Conservation (phyloP, 2,113 vertebrate species). For the Halichoerus grypus region DNA sequence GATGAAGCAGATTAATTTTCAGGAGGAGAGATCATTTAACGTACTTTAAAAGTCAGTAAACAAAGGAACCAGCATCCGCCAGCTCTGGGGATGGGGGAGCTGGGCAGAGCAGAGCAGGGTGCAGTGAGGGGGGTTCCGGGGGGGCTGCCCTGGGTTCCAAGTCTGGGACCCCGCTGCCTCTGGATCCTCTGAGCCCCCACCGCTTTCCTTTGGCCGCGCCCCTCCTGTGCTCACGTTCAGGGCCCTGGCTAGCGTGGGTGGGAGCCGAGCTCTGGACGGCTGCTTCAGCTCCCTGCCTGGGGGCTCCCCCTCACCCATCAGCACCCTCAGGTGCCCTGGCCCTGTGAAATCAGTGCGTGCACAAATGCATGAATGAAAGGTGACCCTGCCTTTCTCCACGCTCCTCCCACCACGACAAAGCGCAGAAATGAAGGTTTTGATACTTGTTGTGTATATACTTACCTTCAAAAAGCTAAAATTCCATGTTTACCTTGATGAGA, state of each 20-base stretch:
- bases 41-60: not conserved
- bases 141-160: not conserved
- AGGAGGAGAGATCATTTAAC: not conserved
- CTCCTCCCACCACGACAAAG: not conserved
- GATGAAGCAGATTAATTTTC: not conserved
- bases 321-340: not conserved
- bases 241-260: not conserved
- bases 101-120: not conserved
- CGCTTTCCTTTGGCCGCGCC: accelerated
- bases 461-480: not conserved
- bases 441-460: no score
- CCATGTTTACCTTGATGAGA: not conserved
- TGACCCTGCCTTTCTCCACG: not conserved
- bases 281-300: not conserved
- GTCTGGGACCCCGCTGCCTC: not conserved
- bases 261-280: no score
- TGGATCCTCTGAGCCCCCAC: not conserved
- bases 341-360: not conserved
- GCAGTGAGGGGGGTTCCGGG: not conserved
- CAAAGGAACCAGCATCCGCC: not conserved
- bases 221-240: not conserved
- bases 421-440: not conserved
- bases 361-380: not conserved
- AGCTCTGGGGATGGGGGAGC: not conserved
- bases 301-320: not conserved